Base-by-base conservation (phyloP, 2,113 vertebrate genomes). In the Amphiprion ocellaris region DNA sequence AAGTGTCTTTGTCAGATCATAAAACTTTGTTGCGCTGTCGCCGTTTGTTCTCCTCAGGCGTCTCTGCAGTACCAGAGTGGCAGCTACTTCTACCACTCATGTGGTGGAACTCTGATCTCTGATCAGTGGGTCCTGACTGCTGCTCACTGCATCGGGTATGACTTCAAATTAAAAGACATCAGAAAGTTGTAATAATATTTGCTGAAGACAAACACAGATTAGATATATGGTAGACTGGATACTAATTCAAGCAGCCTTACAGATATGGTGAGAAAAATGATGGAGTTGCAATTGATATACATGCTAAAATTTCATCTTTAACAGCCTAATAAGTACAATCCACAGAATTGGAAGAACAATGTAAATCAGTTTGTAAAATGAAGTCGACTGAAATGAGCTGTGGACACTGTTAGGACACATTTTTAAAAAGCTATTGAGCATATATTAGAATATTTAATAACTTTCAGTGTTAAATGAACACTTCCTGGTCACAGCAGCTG, bases 101-200 rank as follows among this genome's bases (percentile, higher is more conserved):
- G 97, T 0, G 97, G 97, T 0, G 96, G 94, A 4, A 96, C 94
- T 77, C 93, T 97, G 79, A 96, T 98, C 55, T 58, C 87, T 17
- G 41, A 28, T 0, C 81, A 83, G 73, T 96, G 94, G 84, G 96
- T 98, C 63, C 87, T 98, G 84, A 99, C 97, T 0, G 97, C 97
- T 0, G 97, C 97, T 80, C 97, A 97, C 86, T 98, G 97, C 91
- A 96, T 96, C 89, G 89, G 95, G 97, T 97, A 84, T 12, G 41
- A 14, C 14, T 44, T 14, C 2, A 44, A 44, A 1, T 4, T 44
- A 15, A 44, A 44, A 44, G 41, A 14, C 41, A 3, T 44, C 10
- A 11, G 12, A 44, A 10, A 44, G 8, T 44, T 6, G 30, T 5
- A 10, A 11, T 9, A 44, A 14, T 39, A 14, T 3, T 10, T 33